Percentiles rank a stretch among this genome's conserved stretches.
Conservation (phyloP, 2,797 vertebrate species). For the Fringilla coelebs region DNA sequence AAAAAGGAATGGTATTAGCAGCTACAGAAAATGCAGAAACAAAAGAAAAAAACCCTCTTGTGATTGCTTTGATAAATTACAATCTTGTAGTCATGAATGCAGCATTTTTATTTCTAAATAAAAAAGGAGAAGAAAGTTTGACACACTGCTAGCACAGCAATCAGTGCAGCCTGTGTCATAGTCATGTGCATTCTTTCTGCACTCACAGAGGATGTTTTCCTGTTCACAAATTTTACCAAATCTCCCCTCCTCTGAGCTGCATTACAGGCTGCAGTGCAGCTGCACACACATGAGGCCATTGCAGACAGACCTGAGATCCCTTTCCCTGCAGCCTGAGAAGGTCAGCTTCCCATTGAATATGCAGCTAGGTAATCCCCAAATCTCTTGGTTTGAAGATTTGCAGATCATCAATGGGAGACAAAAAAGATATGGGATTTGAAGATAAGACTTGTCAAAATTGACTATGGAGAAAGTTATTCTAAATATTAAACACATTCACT, state of each 20-base stretch:
- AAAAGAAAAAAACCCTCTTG: not conserved
- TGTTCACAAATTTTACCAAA: not conserved
- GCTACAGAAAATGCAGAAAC: not conserved
- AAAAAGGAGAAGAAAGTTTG: not conserved
- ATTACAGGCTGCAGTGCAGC: not conserved
- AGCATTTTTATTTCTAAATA: not conserved
- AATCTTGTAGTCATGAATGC: not conserved
- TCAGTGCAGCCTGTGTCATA: not conserved
- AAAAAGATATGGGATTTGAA: not conserved
- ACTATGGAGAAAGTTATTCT: not conserved
- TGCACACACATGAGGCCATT: accelerated
- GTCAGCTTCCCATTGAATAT: not conserved
- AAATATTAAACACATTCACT: not conserved
- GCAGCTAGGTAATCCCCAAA: not conserved
- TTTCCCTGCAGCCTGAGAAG: not conserved
- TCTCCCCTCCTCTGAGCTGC: not conserved
- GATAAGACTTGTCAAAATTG: not conserved
- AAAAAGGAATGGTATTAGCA: not conserved
- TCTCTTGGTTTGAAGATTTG: not conserved
- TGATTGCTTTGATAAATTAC: not conserved
- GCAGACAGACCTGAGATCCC: not conserved
- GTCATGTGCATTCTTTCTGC: not conserved
- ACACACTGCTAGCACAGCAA: not conserved
- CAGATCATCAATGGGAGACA: not conserved
- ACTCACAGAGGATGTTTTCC: not conserved